phyloP scores from a whole-genome alignment of 2,888 invertebrate species.

The Diloba caeruleocephala region DNA sequence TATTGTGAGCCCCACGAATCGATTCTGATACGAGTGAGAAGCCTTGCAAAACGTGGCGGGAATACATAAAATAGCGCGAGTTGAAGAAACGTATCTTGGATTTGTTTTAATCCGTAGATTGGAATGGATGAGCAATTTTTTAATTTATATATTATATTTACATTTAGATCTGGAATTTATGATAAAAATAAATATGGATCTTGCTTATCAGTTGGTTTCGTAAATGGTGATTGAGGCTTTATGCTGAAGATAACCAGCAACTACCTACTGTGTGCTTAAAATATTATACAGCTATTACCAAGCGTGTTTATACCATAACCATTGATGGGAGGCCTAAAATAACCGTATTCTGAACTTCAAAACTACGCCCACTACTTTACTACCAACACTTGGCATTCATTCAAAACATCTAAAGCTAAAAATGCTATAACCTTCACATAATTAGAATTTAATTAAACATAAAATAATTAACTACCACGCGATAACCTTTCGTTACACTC shows the following conservation, averaged over 20 bases:
- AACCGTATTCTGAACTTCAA: neutral
- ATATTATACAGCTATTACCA: no score
- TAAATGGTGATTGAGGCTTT: no score
- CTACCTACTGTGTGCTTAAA: no score
- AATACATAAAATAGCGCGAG: slow-evolving; percentile 16
- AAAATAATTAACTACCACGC: slow-evolving; percentile 22
- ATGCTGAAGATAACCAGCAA: no score
- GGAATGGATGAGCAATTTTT: neutral
- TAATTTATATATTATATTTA: neutral
- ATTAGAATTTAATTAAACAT: slow-evolving; percentile 6
- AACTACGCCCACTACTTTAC: neutral
- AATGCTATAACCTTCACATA: slow-evolving; percentile 6
- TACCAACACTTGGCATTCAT: neutral
- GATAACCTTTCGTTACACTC: slow-evolving; percentile 14
- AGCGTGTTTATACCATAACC: no score
- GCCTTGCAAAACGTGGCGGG: slow-evolving; percentile 19
- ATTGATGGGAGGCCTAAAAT: no score
- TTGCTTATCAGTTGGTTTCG: no score
- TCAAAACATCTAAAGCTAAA: neutral
- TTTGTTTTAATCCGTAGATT: slow-evolving; percentile 33
- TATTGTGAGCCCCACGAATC: neutral
- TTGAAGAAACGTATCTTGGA: slow-evolving; percentile 3
- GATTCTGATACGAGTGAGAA: slow-evolving; percentile 22
- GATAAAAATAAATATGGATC: no score
- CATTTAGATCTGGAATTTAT: no score